Evolutionary conservation across 2,797 vertebrate species (phyloP), one percentile per base, ranked within the genome.

Genomic region (Kryptolebias ocellatus): DNA sequence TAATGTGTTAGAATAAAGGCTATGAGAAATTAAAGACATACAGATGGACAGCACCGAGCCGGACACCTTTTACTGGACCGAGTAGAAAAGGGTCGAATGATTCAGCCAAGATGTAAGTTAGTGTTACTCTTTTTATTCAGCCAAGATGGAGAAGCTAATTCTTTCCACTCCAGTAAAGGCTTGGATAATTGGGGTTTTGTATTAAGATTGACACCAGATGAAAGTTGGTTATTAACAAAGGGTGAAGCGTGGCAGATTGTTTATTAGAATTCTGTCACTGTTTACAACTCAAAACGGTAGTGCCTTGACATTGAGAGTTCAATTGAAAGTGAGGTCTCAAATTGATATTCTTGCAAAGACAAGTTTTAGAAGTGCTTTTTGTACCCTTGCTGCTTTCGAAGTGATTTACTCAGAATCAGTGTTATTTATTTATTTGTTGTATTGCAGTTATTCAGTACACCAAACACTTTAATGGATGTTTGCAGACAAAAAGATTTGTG

Each of bases 151-250:
- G 79, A 84, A 89, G 83, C 80, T 85, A 86, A 86, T 88, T 87
- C 83, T 93, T 93, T 92, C 89, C 89, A 90, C 86, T 83, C 76
- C 84, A 91, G 86, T 90, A 92, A 90, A 87, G 91, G 89, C 88
- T 87, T 78, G 64, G 89, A 90, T 93, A 94, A 92, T 94, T 92
- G 87, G 85, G 88, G 78, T 87, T 88, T 83, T 86, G 74, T 90
- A 93, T 94, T 87, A 94, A 92, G 93, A 94, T 87, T 92, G 93
- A 93, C 92, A 93, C 84, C 85, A 89, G 89, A 93, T 90, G 84
- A 92, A 91, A 92, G 89, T 89, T 83, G 74, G 89, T 89, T 92
- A 93, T 94, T 93, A 93, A 93, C 89, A 90, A 74, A 47, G 87
- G 91, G 86, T 92, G 91, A 93, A 92, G 88, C 87, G 63, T 92